These are phyloP conservation scores for Dasypolia templi DNA, from an alignment of 2,888 invertebrate species.

Conservation along the genomic window DNA sequence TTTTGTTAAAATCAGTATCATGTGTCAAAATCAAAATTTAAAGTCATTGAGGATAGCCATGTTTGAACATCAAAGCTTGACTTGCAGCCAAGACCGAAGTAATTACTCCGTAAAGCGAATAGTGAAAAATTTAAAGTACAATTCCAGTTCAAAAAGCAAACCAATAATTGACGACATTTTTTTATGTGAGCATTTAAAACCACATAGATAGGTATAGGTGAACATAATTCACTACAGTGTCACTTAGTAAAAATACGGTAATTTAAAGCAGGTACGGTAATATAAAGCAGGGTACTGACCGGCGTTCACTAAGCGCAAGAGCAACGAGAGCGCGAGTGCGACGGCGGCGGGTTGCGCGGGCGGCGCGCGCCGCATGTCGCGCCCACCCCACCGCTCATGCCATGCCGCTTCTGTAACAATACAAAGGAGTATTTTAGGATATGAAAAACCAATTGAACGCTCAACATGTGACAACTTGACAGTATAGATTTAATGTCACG, in stretches of 20 bases:
- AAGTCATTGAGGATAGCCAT: too few relatives aligned
- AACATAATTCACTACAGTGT: not conserved
- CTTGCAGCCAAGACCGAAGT: too few relatives aligned
- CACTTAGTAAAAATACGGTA: not conserved
- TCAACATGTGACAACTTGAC: not conserved
- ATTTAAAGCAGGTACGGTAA: not conserved
- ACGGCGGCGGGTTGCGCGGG: slow-evolving; percentile 88
- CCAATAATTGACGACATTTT: not conserved
- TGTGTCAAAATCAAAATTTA: too few relatives aligned
- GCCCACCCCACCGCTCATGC: slow-evolving; percentile 89
- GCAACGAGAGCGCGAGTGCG: slow-evolving; percentile 84
- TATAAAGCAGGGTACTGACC: slow-evolving; percentile 74
- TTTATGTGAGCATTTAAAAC: not conserved
- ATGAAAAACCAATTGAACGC: fast-evolving
- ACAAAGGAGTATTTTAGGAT: not conserved
- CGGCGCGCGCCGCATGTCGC: slow-evolving; percentile 91
- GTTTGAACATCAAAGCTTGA: too few relatives aligned
- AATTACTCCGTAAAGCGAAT: not conserved
- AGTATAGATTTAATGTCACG: not conserved
- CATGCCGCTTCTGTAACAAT: slow-evolving; percentile 87
- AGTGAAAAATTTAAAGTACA: too few relatives aligned
- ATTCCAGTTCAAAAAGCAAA: not conserved
- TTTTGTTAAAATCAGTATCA: not conserved
- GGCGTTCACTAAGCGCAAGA: slow-evolving; percentile 86
- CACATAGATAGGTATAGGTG: not conserved